Evolutionary conservation across 2,888 invertebrate genomes (phyloP), one percentile per base, ranked within the genome.

Genomic region (Diogma glabrata): DNA sequence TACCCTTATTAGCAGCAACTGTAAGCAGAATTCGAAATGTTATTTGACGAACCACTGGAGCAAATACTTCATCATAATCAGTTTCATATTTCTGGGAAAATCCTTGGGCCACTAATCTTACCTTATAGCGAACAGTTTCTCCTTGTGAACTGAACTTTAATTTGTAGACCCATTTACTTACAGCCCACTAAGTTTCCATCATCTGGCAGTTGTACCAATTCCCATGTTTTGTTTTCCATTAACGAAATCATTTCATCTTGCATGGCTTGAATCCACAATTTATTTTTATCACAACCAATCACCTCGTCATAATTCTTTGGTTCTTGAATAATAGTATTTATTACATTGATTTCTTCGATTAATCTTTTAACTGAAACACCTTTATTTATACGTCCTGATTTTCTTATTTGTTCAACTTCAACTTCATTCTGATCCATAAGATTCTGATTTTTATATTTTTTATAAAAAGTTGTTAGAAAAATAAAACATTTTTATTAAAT

Each of bases 191-290:
- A 14, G 16, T 38, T 38, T 38, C 19, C 10, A 4, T 9, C 19
- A 5, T 33, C 33, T 7, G 33, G 33, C 33, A 33, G 33, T 33
- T 7, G 33, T 14, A 33, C 33, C 33, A 33, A 14, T 16, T 33
- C 50, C 59, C 59, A 57, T 12, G 57, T 55, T 8, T 52, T 16
- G 40, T 57, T 57, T 26, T 57, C 52, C 14, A 54, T 52, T 10
- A 59, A 45, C 10, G 57, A 58, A 23, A 14, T 46, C 24, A 58
- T 58, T 50, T 62, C 61, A 47, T 54, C 52, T 23, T 59, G 43
- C 56, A 62, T 59, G 8, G 60, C 61, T 36, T 47, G 28, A 23
- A 54, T 49, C 60, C 58, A 36, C n/a, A n/a, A n/a, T 36, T 36
- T 36, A 12, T 7, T 1, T 3, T 16, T n/a, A 14, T 36, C n/a